Evolutionary conservation across 2,888 invertebrate genomes (phyloP), one percentile per base, ranked within the genome.

Genomic region (Sphecodes monilicornis): DNA sequence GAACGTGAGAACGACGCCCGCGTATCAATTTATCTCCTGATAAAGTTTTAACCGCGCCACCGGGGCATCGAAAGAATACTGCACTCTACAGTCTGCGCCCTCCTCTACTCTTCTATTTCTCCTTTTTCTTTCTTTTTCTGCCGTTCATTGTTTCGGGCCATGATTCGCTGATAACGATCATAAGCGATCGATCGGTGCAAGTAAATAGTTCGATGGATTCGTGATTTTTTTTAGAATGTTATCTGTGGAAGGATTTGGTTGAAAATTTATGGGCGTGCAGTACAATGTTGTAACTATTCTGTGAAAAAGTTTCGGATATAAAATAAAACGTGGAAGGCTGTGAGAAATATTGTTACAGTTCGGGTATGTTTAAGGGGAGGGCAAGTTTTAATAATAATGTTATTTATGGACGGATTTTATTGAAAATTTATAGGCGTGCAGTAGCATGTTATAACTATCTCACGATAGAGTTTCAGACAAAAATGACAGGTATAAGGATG

Each of bases 1-100:
- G 57, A 57, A 60, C 71, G 77, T 57, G 29, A 32, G 60, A 70
- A 81, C 74, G 69, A 50, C 60, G 18, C 32, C 69, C 46, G 81
- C 70, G 74, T 82, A 80, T 82, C 71, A 71, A 82, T 71, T 82
- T 82, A 82, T 82, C 82, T 66, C 26, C 16, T 6, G 68, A 32
- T 70, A 81, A 64, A 81, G 82, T 74, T 41, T 50, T 69, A 26
- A 50, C 5, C 32, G 46, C 57, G 26, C 18, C 57, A 16, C n/a
- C 43, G 60, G 32, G 18, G 16, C 64, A 50, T 70, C 46, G 50
- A 50, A 80, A 50, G 57, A 70, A 60, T 39, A 69, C 36, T 11
- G 39, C 29, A 8, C 6, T 29, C n/a, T n/a, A n/a, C 29, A 18
- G 57, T 10, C 22, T 50, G 50, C 50, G 22, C 50, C n/a, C 11